Evolutionary conservation across 2,797 vertebrate species (phyloP).

Genomic region (Aeoliscus strigatus): DNA sequence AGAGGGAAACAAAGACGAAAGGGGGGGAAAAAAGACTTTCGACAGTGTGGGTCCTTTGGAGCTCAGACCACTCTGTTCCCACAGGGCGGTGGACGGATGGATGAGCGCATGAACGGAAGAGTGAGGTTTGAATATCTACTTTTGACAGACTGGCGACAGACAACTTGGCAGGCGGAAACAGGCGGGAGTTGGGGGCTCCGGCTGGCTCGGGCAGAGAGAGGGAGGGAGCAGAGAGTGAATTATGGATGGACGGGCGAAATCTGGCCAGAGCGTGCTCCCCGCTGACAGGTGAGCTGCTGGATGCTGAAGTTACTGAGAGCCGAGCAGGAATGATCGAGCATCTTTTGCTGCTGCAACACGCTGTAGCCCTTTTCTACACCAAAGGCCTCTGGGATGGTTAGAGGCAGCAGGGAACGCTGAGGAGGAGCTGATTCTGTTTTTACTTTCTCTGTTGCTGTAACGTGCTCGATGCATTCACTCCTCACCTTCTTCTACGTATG

Average conservation of each 20-base stretch:
- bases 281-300: slow-evolving; percentile 57
- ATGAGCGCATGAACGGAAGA: slow-evolving; percentile 41
- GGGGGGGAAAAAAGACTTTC: background rate
- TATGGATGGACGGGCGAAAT: slow-evolving; percentile 39
- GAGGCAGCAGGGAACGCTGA: slow-evolving; percentile 19
- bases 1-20: slow-evolving; percentile 20
- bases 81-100: slow-evolving; percentile 21
- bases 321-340: slow-evolving; percentile 24
- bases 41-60: slow-evolving; percentile 12
- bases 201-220: slow-evolving; percentile 20
- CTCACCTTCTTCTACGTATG: slow-evolving; percentile 92
- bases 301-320: slow-evolving; percentile 43
- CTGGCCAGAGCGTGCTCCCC: slow-evolving; percentile 45
- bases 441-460: slow-evolving; percentile 1
- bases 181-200: slow-evolving; percentile 25
- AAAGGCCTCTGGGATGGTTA: slow-evolving; percentile 37
- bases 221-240: slow-evolving; percentile 28
- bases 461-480: slow-evolving; percentile 68
- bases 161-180: slow-evolving; percentile 46
- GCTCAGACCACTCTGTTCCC: slow-evolving; percentile 25
- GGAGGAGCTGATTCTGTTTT: slow-evolving; percentile 7
- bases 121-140: slow-evolving; percentile 50
- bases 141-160: slow-evolving; percentile 40
- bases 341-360: slow-evolving; percentile 22
- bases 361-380: slow-evolving; percentile 26